Evolutionary conservation across 1,140 invertebrate genomes (phyloP), one percentile per base, ranked within the genome.

Genomic region (Zophobas atratus): DNA sequence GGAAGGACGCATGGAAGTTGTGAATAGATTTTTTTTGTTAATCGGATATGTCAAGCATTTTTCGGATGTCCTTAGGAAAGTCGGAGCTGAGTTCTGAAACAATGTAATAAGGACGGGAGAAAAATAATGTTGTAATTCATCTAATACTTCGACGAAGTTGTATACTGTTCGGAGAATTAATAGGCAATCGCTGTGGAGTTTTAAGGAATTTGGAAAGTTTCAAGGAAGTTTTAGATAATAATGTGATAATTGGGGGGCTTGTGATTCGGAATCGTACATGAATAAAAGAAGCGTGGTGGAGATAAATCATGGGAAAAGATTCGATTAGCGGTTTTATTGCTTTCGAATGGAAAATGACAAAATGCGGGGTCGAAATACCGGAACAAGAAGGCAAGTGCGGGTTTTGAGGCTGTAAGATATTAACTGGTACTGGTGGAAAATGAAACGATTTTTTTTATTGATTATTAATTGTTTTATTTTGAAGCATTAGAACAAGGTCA

Each of bases 51-150:
- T 20, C 20, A 20, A 20, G 20, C 20, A 20, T 20, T 20, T 20
- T 20, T 20, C 20, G 20, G 20, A 20, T 46, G 6, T 8, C 43
- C 20, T 35, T 39, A 36, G 33, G 5, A 3, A 33, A 20, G n/a
- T 32, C 20, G 20, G 20, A 67, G 39, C 43, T 67, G 5, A 46
- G 38, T 43, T 63, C 36, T 36, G 60, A 46, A 67, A 67, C 5
- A 60, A 36, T 60, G 34, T 60, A 38, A 60, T 32, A 46, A 38
- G 39, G 39, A 32, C 38, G 60, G 34, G 38, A 32, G 60, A 33
- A 67, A 67, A 67, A 67, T 60, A 60, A 60, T 67, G 60, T 38
- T 38, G 57, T 43, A 46, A 67, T 67, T 67, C 60, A 67, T 67
- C 57, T 20, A 33, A 57, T 33, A 63, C 57, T 57, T 57, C 56